These are phyloP conservation scores for Notamacropus eugenii DNA, from an alignment of 2,797 vertebrate genomes.

Conservation along the genomic window DNA sequence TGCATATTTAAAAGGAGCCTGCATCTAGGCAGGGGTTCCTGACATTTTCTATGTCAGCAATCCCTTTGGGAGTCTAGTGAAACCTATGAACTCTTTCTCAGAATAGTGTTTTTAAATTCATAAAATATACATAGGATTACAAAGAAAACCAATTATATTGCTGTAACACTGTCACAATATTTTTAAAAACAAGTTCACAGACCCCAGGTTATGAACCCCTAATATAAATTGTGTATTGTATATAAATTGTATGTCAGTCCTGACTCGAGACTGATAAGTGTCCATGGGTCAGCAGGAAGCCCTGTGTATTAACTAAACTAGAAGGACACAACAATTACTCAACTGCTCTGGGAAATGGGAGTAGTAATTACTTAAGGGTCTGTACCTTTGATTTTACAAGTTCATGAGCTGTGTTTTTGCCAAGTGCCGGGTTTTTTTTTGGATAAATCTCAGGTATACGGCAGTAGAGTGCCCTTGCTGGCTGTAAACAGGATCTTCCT, in stretches of 20 bases:
- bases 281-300: background rate
- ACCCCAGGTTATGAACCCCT: background rate
- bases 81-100: background rate
- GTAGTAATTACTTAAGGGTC: background rate
- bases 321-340: background rate
- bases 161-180: background rate
- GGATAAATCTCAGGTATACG: slow-evolving; percentile 90
- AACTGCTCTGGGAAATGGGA: background rate
- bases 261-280: background rate
- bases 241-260: background rate
- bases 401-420: background rate
- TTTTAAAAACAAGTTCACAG: background rate
- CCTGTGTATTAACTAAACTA: background rate
- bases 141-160: background rate
- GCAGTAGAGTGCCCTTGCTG: slow-evolving; percentile 87
- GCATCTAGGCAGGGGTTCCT: background rate
- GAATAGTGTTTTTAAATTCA: background rate
- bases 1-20: background rate
- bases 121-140: background rate
- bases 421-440: background rate
- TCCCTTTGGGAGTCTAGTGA: background rate
- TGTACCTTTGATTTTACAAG: background rate
- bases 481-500: slow-evolving; percentile 96
- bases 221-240: background rate
- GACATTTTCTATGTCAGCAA: background rate